Evolutionary conservation across 2,888 invertebrate genomes (phyloP).

Genomic region (Oasisia sp.): DNA sequence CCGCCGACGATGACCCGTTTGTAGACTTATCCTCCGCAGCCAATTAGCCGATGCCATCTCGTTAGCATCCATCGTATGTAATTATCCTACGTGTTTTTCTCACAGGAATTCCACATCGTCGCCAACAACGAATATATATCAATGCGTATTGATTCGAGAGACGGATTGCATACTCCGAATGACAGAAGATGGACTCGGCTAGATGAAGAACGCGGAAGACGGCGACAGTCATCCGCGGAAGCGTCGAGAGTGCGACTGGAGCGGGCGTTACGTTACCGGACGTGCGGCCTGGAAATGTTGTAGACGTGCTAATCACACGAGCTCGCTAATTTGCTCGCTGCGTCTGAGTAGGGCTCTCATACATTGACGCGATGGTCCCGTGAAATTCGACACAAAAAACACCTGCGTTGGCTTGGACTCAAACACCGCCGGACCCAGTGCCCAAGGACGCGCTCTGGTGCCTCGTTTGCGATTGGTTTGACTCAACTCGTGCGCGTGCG

Average conservation of each 20-base stretch:
- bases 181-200: background rate
- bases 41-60: background rate
- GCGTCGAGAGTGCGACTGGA: background rate
- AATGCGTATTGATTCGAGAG: background rate
- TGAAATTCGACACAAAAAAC: background rate
- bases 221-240: background rate
- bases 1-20: background rate
- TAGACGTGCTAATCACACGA: background rate
- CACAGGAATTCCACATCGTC: background rate
- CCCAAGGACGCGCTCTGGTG: background rate
- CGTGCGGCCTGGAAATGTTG: background rate
- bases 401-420: background rate
- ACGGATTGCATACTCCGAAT: background rate
- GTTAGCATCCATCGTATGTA: background rate
- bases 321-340: background rate
- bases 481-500: too few species aligned
- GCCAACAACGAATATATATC: background rate
- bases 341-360: background rate
- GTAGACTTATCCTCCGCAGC: background rate
- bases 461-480: background rate
- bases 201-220: background rate
- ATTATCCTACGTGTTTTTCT: background rate
- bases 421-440: background rate
- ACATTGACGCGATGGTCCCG: background rate
- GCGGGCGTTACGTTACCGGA: background rate